These are phyloP conservation scores for Distichodus sexfasciatus DNA, from an alignment of 2,797 vertebrate genomes.

Conservation along the genomic window DNA sequence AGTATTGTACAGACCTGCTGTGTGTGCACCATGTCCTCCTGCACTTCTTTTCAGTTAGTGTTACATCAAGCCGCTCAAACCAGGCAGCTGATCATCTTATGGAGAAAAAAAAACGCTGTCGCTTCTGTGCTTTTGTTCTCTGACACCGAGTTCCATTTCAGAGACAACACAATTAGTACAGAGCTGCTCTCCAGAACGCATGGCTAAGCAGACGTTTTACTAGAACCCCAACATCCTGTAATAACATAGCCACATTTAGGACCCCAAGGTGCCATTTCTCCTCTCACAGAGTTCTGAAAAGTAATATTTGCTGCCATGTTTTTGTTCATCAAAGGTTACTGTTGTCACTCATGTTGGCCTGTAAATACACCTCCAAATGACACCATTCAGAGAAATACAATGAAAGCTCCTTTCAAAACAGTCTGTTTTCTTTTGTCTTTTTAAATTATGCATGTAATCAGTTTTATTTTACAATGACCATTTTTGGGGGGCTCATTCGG, in stretches of 20 bases:
- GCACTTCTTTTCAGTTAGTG: conserved; percentile 3
- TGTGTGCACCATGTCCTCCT: conserved; percentile 4
- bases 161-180: conserved; percentile 4
- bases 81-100: conserved; percentile 18
- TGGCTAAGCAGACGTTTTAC: conserved; percentile 47
- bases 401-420: conserved; percentile 46
- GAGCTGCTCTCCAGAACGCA: conserved; percentile 29
- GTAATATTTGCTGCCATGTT: conserved; percentile 38
- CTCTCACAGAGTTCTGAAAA: conserved; percentile 59
- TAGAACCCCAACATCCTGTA: conserved; percentile 61
- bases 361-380: conserved; percentile 83
- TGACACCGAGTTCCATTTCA: conserved; percentile 45
- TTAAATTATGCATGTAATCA: too few relatives aligned
- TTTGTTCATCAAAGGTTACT: conserved; percentile 51
- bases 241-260: conserved; percentile 79
- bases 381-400: conserved; percentile 60
- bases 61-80: conserved; percentile 17
- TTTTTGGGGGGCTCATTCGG: too few relatives aligned
- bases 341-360: conserved; percentile 70
- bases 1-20: neutral
- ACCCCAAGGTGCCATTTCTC: conserved; percentile 68
- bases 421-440: neutral
- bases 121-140: conserved; percentile 11
- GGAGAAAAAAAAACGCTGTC: conserved; percentile 13
- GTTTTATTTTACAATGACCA: too few relatives aligned